Evolutionary conservation across 2,888 invertebrate species (phyloP).

Genomic region (Bruchidius siliquastri): DNA sequence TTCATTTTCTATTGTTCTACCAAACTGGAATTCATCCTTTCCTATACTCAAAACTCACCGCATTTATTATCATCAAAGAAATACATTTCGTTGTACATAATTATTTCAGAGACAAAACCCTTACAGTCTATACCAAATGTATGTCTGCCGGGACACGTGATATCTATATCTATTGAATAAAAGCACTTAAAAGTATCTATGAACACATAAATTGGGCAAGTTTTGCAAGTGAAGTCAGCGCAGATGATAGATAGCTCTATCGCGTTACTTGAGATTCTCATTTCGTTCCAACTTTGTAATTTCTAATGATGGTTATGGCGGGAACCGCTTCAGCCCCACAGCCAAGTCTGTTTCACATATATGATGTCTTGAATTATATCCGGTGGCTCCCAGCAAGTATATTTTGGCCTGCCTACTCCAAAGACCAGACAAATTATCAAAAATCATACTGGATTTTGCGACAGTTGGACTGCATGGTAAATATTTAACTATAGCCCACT

Average conservation of each 20-base stretch:
- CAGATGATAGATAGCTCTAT: slow-evolving; percentile 14
- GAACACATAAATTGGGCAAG: slow-evolving; percentile 15
- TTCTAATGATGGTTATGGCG: slow-evolving; percentile 10
- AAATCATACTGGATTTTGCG: too few relatives aligned
- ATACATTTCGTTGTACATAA: not conserved
- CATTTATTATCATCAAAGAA: not conserved
- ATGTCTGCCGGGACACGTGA: slow-evolving; percentile 10
- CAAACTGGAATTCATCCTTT: too few relatives aligned
- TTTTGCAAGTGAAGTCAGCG: slow-evolving; percentile 14
- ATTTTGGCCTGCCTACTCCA: too few relatives aligned
- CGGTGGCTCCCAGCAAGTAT: too few relatives aligned
- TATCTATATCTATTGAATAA: slow-evolving; percentile 13
- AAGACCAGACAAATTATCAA: too few relatives aligned
- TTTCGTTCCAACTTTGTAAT: slow-evolving; percentile 15
- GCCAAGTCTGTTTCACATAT: not conserved
- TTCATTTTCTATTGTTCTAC: too few relatives aligned
- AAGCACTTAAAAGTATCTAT: slow-evolving; percentile 15
- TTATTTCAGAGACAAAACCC: slow-evolving; percentile 6
- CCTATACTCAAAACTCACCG: not conserved
- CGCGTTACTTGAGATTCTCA: slow-evolving; percentile 14
- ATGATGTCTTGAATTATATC: not conserved
- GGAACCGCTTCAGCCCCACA: not conserved
- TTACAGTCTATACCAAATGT: slow-evolving; percentile 8
- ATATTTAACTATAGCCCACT: too few relatives aligned
- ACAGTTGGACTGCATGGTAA: too few relatives aligned